Evolutionary conservation across 2,888 invertebrate genomes (phyloP).

Genomic region (Pollenia angustigena): DNA sequence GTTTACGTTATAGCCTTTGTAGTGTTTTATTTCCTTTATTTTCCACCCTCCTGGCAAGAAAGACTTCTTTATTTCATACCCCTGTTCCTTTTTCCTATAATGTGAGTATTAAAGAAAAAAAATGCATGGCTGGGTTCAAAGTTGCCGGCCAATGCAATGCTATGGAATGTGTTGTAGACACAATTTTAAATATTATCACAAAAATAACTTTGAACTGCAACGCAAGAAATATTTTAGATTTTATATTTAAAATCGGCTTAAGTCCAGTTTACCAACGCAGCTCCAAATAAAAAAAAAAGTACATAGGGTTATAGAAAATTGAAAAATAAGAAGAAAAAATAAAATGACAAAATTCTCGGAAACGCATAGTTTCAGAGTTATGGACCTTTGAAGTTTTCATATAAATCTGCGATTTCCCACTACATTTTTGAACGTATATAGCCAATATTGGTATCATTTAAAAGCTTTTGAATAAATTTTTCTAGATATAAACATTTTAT

Average conservation of each 20-base stretch:
- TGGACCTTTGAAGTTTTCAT: too few species aligned
- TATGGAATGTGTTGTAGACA: slow-evolving; percentile 2
- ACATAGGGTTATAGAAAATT: too few species aligned
- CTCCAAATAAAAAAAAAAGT: too few species aligned
- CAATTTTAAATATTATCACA: not conserved
- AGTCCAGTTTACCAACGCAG: too few species aligned
- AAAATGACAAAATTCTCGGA: too few species aligned
- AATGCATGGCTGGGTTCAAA: slow-evolving; percentile 12
- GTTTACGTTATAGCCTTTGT: slow-evolving; percentile 89
- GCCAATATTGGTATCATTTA: too few species aligned
- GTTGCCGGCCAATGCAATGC: slow-evolving; percentile 4
- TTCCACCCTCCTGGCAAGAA: slow-evolving; percentile 90
- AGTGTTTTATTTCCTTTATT: slow-evolving; percentile 92
- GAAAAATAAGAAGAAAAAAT: too few species aligned
- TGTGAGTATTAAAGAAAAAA: slow-evolving; percentile 87
- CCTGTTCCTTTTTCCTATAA: slow-evolving; percentile 90
- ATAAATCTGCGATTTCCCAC: too few species aligned
- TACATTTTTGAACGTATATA: too few species aligned
- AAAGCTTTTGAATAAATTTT: too few species aligned
- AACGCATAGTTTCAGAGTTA: too few species aligned
- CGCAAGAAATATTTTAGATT: not conserved
- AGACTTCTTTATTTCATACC: slow-evolving; percentile 91
- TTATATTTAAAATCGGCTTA: not conserved
- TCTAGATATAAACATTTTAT: too few species aligned
- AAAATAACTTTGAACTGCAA: slow-evolving; percentile 11